Conservation (phyloP, 2,797 vertebrate species). For the Tympanoctomys barrerae region DNA sequence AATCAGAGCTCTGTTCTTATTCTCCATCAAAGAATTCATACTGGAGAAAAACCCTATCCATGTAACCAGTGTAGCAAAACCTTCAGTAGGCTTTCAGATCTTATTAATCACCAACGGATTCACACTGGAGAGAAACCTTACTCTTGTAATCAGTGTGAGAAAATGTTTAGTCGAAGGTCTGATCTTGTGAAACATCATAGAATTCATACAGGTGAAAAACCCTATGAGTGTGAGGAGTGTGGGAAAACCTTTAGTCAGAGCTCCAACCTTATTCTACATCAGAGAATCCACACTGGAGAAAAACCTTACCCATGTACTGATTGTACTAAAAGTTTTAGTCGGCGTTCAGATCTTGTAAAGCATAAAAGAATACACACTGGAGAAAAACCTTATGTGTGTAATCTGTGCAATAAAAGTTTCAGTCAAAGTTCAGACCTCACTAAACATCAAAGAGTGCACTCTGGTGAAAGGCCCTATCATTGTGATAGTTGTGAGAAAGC, state of each 20-base stretch:
- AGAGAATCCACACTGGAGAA: constrained; percentile 84
- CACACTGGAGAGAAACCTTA: constrained; percentile 86
- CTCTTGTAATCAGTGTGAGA: constrained; percentile 72
- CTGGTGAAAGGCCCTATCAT: constrained; percentile 80
- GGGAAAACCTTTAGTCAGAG: constrained; percentile 85
- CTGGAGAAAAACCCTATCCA: constrained; percentile 83
- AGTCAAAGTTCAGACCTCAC: constrained; percentile 85
- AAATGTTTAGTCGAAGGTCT: constrained; percentile 84
- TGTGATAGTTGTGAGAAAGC: constrained; percentile 80
- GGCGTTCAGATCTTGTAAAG: constrained; percentile 84
- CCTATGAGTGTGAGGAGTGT: constrained; percentile 80
- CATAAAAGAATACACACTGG: constrained; percentile 85
- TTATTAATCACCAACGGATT: constrained; percentile 82
- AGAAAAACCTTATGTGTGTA: constrained; percentile 83
- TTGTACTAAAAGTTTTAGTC: constrained; percentile 85
- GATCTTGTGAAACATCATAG: constrained; percentile 84
- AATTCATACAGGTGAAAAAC: constrained; percentile 84
- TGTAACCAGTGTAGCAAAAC: constrained; percentile 82
- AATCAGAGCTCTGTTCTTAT: constrained; percentile 81
- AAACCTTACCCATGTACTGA: constrained; percentile 79
- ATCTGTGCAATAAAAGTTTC: constrained; percentile 82
- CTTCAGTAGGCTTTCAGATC: constrained; percentile 85
- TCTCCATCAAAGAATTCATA: constrained; percentile 85
- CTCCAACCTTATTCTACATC: constrained; percentile 85
- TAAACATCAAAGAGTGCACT: constrained; percentile 84